Conservation (phyloP, 53 echinoderm and acorn worm genomes). For the Antedon mediterranea region DNA sequence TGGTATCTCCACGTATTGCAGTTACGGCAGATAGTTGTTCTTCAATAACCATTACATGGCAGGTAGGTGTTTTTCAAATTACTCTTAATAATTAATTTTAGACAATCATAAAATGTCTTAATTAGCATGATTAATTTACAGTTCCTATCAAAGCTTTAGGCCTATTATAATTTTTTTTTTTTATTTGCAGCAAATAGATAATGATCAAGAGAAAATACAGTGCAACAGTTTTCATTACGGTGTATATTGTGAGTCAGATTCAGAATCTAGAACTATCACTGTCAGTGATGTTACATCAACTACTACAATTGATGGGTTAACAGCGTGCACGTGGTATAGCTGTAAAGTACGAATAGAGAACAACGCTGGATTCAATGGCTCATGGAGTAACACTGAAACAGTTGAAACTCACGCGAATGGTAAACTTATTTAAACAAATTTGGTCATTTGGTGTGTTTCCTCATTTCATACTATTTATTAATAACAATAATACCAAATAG, state of each 20-base stretch:
- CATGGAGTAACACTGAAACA: neutral
- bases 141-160: too few species aligned
- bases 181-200: neutral
- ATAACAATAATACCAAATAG: too few species aligned
- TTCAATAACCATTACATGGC: too few species aligned
- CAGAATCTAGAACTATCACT: neutral
- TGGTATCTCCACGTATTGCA: too few species aligned
- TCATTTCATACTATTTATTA: too few species aligned
- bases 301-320: neutral
- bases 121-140: too few species aligned
- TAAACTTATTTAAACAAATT: neutral
- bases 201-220: neutral
- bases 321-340: neutral
- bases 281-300: neutral
- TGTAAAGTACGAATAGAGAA: neutral
- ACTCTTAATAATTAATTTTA: too few species aligned
- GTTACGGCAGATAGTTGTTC: too few species aligned
- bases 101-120: too few species aligned
- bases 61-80: too few species aligned
- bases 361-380: neutral
- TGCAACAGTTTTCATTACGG: neutral
- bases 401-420: neutral
- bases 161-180: too few species aligned
- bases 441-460: too few species aligned
- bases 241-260: neutral